These are phyloP conservation scores for Polymixis lichenea DNA, from an alignment of 2,888 invertebrate genomes.

Conservation along the genomic window DNA sequence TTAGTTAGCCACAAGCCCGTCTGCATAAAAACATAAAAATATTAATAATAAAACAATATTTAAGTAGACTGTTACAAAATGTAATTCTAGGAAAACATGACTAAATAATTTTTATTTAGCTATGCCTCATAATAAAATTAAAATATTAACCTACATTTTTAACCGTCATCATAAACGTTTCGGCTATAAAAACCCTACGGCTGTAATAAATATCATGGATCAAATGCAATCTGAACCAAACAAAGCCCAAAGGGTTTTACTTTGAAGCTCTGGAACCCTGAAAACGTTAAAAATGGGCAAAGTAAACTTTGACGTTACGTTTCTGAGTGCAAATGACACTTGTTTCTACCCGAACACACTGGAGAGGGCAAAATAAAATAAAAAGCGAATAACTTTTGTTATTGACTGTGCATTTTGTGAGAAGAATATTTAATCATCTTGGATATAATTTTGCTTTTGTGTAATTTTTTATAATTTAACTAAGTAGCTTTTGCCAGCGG, in stretches of 20 bases:
- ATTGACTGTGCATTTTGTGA: conserved; percentile 53
- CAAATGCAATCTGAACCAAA: conserved; percentile 41
- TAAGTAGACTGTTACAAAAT: not conserved
- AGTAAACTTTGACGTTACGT: conserved; percentile 52
- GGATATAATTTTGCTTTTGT: not conserved
- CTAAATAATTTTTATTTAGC: not conserved
- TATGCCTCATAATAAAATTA: conserved; percentile 8
- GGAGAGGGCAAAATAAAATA: conserved; percentile 51
- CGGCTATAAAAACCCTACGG: conserved; percentile 36
- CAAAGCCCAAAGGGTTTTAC: conserved; percentile 25
- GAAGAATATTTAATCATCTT: conserved; percentile 37
- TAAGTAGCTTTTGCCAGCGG: too few relatives aligned
- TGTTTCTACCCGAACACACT: conserved; percentile 45
- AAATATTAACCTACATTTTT: conserved; percentile 37
- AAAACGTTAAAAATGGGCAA: conserved; percentile 54
- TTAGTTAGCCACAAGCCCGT: too few relatives aligned
- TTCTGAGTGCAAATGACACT: conserved; percentile 64
- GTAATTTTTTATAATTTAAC: not conserved
- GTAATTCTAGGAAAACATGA: not conserved
- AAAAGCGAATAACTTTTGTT: conserved; percentile 62
- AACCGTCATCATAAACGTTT: conserved; percentile 40
- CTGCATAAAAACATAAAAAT: too few relatives aligned
- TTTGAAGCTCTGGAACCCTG: conserved; percentile 35
- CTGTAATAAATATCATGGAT: conserved; percentile 49
- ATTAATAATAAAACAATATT: too few relatives aligned